Base-by-base conservation (phyloP, 2,113 vertebrate species). In the Phaethon lepturus region DNA sequence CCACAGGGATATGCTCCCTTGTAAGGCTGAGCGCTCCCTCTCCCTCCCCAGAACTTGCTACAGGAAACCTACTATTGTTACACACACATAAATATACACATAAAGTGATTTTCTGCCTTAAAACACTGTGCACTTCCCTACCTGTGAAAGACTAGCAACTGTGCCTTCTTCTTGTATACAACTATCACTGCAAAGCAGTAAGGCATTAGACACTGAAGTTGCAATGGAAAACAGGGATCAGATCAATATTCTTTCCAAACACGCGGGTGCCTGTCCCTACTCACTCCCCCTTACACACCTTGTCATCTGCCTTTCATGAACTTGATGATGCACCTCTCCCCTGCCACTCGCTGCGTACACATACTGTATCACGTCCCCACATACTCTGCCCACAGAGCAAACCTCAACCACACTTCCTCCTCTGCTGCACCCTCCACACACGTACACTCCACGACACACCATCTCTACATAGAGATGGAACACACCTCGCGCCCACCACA, bases 301-400 rank as follows among this genome's bases (percentile, higher is more conserved):
- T 69, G 69, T 60, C 72, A 88, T 60, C 72, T 66, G 83, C 67
- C 72, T 66, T 56, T 80, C 80, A 72, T 58, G 81, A 91, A 64
- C 44, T 56, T 7, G 29, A 56, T 2, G 35, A 86, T 29, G 53
- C 72, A 56, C 59, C 66, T 50, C 55, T 91, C 64, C 45, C 44
- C 69, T 26, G 33, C n/a, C 74, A 52, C 55, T 63, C 4, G 0
- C 66, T 38, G 84, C 15, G 2, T 2, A 29, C 58, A 60, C 1
- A 0, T 5, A 59, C 53, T 11, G 20, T 49, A 68, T 44, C 72
- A 19, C 64, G 59, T 58, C 64, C 25, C 69, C 50, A 52, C 24
- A 17, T 10, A 22, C 17, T 17, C 20, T 58, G 53, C 38, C 31
- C 69, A 50, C 26, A 52, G 29, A 58, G 17, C 63, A 73, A 74